Evolutionary conservation across 2,888 invertebrate genomes (phyloP).

Genomic region (Caenorhabditis sp.): DNA sequence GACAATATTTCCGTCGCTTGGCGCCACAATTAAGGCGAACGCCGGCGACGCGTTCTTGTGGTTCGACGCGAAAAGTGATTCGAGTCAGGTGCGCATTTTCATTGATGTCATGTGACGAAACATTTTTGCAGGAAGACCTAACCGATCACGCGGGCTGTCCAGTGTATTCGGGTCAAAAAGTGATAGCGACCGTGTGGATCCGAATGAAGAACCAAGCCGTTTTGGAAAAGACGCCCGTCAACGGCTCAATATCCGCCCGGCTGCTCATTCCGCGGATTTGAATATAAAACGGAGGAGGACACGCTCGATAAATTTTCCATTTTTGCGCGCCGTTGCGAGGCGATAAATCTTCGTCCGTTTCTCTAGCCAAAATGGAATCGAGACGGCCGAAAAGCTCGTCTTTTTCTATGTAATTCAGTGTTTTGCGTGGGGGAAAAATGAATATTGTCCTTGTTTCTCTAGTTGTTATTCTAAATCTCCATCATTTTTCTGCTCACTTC

Average conservation of each 20-base stretch:
- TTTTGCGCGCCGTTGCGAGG: neutral
- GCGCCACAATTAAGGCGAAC: constrained; percentile 56
- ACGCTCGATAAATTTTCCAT: neutral
- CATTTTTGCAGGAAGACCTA: constrained; percentile 20
- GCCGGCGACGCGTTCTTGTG: constrained; percentile 73
- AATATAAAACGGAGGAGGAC: neutral
- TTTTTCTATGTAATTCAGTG: neutral
- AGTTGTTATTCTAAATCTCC: neutral
- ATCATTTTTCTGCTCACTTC: neutral
- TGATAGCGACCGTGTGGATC: constrained; percentile 55
- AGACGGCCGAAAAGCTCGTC: too few species aligned
- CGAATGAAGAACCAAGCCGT: constrained; percentile 25
- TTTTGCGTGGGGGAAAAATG: neutral
- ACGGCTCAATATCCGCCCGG: neutral
- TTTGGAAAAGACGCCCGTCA: neutral
- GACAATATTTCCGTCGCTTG: constrained; percentile 69
- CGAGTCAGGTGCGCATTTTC: neutral
- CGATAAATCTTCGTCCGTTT: neutral
- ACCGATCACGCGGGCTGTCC: constrained; percentile 73
- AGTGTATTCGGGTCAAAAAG: constrained; percentile 67
- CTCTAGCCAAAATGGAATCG: too few species aligned
- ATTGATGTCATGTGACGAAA: neutral
- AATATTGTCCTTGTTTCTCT: neutral
- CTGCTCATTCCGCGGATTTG: neutral
- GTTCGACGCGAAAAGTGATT: constrained; percentile 67